These are phyloP conservation scores for Amblyjoppa fuscipennis DNA, from an alignment of 2,888 invertebrate genomes.

Conservation along the genomic window DNA sequence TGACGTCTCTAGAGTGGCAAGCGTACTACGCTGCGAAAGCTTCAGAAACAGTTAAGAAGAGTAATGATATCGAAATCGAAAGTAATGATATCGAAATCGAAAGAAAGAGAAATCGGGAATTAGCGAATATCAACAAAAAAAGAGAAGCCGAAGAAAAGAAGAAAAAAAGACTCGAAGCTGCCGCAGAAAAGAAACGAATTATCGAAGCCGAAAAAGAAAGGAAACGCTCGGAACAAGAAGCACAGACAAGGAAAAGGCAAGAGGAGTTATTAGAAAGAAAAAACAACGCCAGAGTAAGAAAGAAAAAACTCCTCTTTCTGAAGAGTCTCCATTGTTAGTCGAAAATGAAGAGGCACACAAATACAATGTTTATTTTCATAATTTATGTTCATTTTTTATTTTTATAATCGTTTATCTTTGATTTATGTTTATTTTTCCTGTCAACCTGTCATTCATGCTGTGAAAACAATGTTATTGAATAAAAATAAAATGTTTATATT, in stretches of 20 bases:
- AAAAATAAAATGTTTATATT: too few relatives aligned
- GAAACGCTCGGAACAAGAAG: conserved; percentile 23
- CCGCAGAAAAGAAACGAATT: conserved; percentile 27
- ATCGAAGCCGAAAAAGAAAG: conserved; percentile 21
- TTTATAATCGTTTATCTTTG: too few relatives aligned
- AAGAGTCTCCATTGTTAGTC: too few relatives aligned
- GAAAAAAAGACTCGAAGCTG: conserved; percentile 24
- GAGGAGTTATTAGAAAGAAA: neutral
- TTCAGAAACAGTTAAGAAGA: conserved; percentile 15
- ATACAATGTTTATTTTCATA: too few relatives aligned
- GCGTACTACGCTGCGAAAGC: neutral
- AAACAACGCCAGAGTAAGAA: neutral
- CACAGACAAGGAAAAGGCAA: neutral
- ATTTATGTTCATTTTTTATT: too few relatives aligned
- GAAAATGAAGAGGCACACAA: too few relatives aligned
- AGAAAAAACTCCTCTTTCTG: too few relatives aligned
- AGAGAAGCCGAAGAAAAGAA: conserved; percentile 14
- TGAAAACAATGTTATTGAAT: too few relatives aligned
- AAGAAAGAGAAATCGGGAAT: conserved; percentile 10
- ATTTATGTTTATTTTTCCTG: too few relatives aligned
- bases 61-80: conserved; percentile 10
- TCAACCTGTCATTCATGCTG: too few relatives aligned
- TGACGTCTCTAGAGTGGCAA: conserved; percentile 22
- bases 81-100: conserved; percentile 12
- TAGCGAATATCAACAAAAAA: neutral